Conservation (phyloP, 2,888 invertebrate genomes). For the Imbricaverruca yamaguchii region DNA sequence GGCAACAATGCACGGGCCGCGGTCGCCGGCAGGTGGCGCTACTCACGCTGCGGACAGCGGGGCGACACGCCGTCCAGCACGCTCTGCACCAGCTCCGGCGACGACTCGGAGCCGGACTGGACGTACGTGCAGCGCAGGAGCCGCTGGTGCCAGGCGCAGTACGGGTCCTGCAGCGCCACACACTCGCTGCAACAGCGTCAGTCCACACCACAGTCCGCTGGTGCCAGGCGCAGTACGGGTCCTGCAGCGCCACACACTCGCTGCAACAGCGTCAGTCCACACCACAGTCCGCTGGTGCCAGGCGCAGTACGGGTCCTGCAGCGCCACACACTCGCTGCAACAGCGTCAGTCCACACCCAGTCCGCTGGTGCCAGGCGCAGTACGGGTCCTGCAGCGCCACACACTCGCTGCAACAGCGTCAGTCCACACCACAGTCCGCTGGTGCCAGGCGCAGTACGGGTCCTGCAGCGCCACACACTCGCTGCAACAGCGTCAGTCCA, state of each 20-base stretch:
- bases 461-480: slow-evolving; percentile 95
- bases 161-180: slow-evolving; percentile 94
- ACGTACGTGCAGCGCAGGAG: slow-evolving; percentile 61
- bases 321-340: slow-evolving; percentile 83
- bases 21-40: too few species aligned
- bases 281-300: slow-evolving; percentile 94
- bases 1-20: too few species aligned
- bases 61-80: slow-evolving; percentile 71
- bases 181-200: slow-evolving; percentile 60
- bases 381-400: slow-evolving; percentile 96
- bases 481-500: slow-evolving; percentile 46
- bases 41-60: slow-evolving; percentile 60
- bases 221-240: slow-evolving; percentile 98
- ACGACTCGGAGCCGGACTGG: slow-evolving; percentile 53
- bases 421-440: too few species aligned
- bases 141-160: slow-evolving; percentile 95
- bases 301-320: slow-evolving; percentile 97
- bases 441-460: slow-evolving; percentile 98
- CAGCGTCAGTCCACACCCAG: too few species aligned
- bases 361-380: slow-evolving; percentile 93
- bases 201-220: slow-evolving; percentile 55
- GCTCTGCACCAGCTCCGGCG: slow-evolving; percentile 78
- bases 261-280: too few species aligned
- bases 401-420: slow-evolving; percentile 73
- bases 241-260: slow-evolving; percentile 92